Percentiles rank a stretch among this genome's conserved stretches.
Evolutionary conservation across 2,113 vertebrate genomes (phyloP).

Genomic region (Pholis gunnellus): DNA sequence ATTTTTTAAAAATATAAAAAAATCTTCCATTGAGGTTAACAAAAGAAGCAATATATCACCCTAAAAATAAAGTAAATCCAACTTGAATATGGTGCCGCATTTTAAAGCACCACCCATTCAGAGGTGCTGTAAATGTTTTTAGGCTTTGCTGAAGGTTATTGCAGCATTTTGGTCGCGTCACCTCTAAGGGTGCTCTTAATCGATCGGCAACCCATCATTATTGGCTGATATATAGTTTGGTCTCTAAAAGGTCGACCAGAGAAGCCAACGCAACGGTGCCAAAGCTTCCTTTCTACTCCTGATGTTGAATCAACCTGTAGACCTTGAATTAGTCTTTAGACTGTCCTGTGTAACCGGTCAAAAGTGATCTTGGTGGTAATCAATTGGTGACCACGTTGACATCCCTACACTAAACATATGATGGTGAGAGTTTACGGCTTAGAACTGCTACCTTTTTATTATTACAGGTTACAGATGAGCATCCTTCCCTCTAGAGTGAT

Average conservation of each 20-base stretch:
- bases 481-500: slow-evolving; percentile 9
- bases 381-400: neutral
- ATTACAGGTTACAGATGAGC: slow-evolving; percentile 8
- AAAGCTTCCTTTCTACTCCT: no score
- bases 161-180: neutral
- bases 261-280: no score
- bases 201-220: no score
- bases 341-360: neutral
- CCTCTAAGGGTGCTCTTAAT: neutral
- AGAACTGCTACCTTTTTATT: neutral
- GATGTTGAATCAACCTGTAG: neutral
- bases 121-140: no score
- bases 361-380: neutral
- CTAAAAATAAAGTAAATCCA: no score
- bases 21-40: no score
- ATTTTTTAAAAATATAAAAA: no score
- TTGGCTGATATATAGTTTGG: no score
- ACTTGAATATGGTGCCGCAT: neutral
- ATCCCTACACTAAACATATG: neutral
- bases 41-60: no score
- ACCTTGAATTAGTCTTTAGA: neutral
- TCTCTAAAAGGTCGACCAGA: no score
- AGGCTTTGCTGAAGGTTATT: neutral
- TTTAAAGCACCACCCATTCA: no score
- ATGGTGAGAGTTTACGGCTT: neutral